Percentiles rank a stretch among this genome's conserved stretches.
Conservation (phyloP, 2,113 vertebrate genomes). For the Solea solea region DNA sequence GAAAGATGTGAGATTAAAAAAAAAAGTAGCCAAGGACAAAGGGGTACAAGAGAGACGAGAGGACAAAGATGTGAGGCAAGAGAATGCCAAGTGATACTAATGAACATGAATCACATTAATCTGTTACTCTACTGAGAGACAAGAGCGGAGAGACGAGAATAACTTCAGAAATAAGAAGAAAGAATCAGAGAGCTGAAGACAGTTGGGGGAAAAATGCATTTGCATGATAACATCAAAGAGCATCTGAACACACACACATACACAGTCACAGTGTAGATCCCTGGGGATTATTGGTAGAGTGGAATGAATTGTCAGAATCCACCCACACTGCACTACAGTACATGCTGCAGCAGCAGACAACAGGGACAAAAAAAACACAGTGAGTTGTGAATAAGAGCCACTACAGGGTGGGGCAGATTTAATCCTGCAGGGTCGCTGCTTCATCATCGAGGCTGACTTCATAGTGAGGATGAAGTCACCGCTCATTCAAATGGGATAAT, state of each 20-base stretch:
- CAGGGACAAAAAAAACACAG: conserved; percentile 32
- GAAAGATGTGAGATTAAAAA: conserved; percentile 41
- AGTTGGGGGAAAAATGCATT: conserved; percentile 46
- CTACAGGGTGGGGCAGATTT: conserved; percentile 45
- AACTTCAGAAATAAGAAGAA: conserved; percentile 10
- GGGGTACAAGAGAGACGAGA: conserved; percentile 25
- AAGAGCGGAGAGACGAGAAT: conserved; percentile 6
- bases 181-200: conserved; percentile 45
- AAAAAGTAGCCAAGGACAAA: conserved; percentile 55
- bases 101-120: conserved; percentile 51
- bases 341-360: conserved; percentile 33
- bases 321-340: conserved; percentile 22
- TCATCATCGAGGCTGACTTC: conserved; percentile 83
- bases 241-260: conserved; percentile 33
- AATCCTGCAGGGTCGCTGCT: conserved; percentile 22
- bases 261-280: conserved; percentile 55
- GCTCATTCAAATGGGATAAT: conserved; percentile 43
- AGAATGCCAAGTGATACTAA: conserved; percentile 32
- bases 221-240: conserved; percentile 67
- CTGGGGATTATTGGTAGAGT: conserved; percentile 68
- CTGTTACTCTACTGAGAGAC: conserved; percentile 37
- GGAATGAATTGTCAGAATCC: conserved; percentile 59
- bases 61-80: conserved; percentile 37
- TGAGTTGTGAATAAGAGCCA: conserved; percentile 27
- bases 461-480: conserved; percentile 75